These are phyloP conservation scores for Hecatera dysodea DNA, from an alignment of 2,888 invertebrate genomes.

Conservation along the genomic window DNA sequence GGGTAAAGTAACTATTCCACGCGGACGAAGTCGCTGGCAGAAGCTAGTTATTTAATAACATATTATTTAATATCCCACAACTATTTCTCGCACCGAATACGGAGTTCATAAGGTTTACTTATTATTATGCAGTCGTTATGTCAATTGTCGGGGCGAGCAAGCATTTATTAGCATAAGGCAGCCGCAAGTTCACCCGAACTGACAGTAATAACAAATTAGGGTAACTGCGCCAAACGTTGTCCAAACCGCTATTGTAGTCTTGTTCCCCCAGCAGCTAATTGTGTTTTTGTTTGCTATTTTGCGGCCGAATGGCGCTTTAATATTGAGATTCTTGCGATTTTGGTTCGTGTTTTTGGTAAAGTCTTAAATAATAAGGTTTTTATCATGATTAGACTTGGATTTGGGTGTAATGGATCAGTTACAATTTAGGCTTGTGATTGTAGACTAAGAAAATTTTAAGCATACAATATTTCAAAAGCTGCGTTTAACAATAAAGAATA, in stretches of 20 bases:
- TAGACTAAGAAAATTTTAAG: neutral
- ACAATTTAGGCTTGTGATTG: constrained; percentile 18
- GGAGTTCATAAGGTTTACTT: constrained; percentile 58
- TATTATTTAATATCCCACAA: constrained; percentile 26
- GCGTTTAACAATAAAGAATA: neutral
- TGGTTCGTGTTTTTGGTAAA: constrained; percentile 42
- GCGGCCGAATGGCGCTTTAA: constrained; percentile 75
- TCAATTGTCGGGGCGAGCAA: constrained; percentile 71
- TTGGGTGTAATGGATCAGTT: constrained; percentile 35
- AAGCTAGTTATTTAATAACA: too few species aligned
- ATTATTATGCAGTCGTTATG: constrained; percentile 59
- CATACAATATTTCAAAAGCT: neutral
- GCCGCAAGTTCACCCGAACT: constrained; percentile 79
- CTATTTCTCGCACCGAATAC: constrained; percentile 49
- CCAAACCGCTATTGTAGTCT: constrained; percentile 78
- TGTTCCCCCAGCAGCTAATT: constrained; percentile 82
- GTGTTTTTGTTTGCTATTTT: constrained; percentile 88
- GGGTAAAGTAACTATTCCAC: too few species aligned
- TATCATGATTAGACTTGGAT: constrained; percentile 46
- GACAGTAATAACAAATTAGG: constrained; percentile 88
- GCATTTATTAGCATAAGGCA: constrained; percentile 83
- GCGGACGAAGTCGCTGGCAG: too few species aligned
- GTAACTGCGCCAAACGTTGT: constrained; percentile 79
- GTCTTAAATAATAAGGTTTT: constrained; percentile 57
- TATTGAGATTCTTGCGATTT: constrained; percentile 67